phyloP scores from a whole-genome alignment of 2,888 invertebrate genomes.

The Conops quadrifasciatus region DNA sequence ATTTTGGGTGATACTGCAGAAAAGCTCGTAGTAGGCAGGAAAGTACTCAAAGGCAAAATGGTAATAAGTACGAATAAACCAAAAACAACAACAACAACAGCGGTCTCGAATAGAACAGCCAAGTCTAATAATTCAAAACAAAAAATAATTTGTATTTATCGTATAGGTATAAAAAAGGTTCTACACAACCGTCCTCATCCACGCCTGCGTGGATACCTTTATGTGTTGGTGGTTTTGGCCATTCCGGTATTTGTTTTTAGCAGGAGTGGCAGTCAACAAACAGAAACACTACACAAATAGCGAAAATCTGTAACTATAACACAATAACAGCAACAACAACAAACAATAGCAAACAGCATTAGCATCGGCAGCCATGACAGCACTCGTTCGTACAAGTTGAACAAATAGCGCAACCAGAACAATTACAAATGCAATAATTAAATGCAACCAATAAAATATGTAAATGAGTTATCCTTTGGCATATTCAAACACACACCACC shows the following conservation, averaged over 20 bases:
- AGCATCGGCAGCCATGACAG: background rate
- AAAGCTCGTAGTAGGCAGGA: too few relatives aligned
- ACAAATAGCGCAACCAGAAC: slow-evolving; percentile 35
- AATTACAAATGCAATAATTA: slow-evolving; percentile 58
- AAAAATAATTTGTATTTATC: too few relatives aligned
- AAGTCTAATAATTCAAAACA: background rate
- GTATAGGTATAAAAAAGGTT: too few relatives aligned
- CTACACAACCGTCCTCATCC: too few relatives aligned
- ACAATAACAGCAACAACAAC: slow-evolving; percentile 11
- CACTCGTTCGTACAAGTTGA: background rate
- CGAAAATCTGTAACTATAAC: slow-evolving; percentile 27
- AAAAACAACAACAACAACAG: background rate
- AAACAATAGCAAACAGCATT: slow-evolving; percentile 1
- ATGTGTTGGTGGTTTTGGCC: too few relatives aligned
- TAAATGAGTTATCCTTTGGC: slow-evolving; percentile 54
- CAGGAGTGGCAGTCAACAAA: background rate
- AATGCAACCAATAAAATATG: slow-evolving; percentile 62
- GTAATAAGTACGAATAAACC: background rate
- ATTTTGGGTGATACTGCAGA: too few relatives aligned
- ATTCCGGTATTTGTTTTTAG: background rate
- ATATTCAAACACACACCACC: background rate
- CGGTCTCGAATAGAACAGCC: background rate
- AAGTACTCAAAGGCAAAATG: background rate
- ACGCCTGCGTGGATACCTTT: too few relatives aligned
- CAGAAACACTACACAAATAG: background rate